Evolutionary conservation across 2,797 vertebrate species (phyloP).

Genomic region (Pangasius sanitwongsei): DNA sequence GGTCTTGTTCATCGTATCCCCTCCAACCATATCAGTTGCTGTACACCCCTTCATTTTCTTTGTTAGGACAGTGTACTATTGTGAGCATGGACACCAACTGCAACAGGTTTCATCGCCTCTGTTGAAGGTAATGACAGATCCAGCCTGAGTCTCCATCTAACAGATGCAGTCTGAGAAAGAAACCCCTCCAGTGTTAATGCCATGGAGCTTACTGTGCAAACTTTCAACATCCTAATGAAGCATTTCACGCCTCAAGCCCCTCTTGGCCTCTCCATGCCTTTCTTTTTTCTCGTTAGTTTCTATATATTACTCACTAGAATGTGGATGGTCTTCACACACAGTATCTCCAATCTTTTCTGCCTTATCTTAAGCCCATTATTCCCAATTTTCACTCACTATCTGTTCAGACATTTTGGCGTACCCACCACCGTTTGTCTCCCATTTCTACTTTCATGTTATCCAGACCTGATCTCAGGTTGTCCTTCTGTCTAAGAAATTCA

Average conservation of each 20-base stretch:
- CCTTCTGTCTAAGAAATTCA: conserved; percentile 7
- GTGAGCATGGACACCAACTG: background rate
- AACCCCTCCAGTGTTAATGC: background rate
- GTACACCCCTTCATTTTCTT: conserved; percentile 24
- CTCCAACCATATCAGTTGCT: conserved; percentile 3
- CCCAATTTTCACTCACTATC: conserved; percentile 6
- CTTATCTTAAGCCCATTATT: conserved; percentile 7
- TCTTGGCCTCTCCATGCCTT: background rate
- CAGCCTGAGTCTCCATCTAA: background rate
- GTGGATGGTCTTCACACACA: background rate
- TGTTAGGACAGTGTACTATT: conserved; percentile 15
- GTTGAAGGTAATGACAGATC: conserved; percentile 7
- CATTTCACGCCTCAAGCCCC: conserved; percentile 13
- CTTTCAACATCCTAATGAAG: background rate
- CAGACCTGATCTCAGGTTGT: conserved; percentile 20
- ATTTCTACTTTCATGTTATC: background rate
- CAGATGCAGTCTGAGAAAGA: background rate
- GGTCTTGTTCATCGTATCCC: conserved; percentile 72
- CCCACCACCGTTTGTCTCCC: background rate
- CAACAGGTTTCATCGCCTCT: conserved; percentile 7
- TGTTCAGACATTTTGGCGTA: background rate
- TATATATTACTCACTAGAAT: background rate
- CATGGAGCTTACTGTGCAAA: background rate
- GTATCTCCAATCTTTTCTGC: background rate
- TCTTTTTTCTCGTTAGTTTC: background rate